Base-by-base conservation (phyloP, 2,888 invertebrate species). In the Leucophenga montana region DNA sequence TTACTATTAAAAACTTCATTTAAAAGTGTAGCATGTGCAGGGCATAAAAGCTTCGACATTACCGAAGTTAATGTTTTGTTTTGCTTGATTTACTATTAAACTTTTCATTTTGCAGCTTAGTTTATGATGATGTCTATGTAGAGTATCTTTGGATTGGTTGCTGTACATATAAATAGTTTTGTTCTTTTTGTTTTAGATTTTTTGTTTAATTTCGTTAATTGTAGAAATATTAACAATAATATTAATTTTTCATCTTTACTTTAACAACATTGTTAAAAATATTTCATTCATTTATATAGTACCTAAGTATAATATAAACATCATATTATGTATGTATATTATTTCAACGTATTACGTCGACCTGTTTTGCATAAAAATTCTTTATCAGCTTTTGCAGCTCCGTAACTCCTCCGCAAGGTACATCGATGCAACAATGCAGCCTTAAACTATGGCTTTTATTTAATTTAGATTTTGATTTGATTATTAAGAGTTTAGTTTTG, bases 171-270 rank as follows among this genome's bases (percentile, higher is more conserved):
- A 64, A 33, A 64, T 64, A 64, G 16, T 13, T 46, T 39, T 18
- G 9, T 14, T 64, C 22, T 3, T 22, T 48, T 48, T n/a, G 5
- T 46, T 62, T 46, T 14, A 6, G 8, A 8, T 31, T 57, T 57
- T 57, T 57, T 57, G 4, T 22, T 57, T 39, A 39, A 39, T 39
- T 39, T 39, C 11, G 39, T 39, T 39, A 39, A 39, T 27, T 64
- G 48, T 64, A 64, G 62, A 64, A 64, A 64, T 64, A 48, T 64
- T 64, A 64, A 64, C 62, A 64, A 64, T 64, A 64, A 11, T n/a
- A n/a, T 64, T 64, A 31, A 22, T 14, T 59, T 20, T 14, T 50
- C 18, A 1, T 50, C 18, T 57, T 57, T 57, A 18, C 13, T 20
- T 64, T 64, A 64, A 64, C 62, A 64, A 64, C 39, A 11, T 39